Evolutionary conservation across 2,113 vertebrate species (phyloP), one percentile per base, ranked within the genome.

Genomic region (Catharus minimus): DNA sequence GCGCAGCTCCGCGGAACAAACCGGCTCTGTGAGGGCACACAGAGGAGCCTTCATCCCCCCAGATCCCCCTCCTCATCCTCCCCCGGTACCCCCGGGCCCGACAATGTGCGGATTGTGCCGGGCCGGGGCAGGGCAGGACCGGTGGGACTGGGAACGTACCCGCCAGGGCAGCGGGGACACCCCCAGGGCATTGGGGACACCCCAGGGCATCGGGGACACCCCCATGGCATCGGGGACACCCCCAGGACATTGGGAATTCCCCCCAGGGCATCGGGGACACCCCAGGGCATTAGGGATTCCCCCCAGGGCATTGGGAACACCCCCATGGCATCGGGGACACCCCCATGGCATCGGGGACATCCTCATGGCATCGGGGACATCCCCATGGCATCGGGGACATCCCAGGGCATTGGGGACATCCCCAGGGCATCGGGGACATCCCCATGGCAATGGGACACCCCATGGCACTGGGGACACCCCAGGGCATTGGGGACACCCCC

Each of bases 21-120:
- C 61, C 73, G 3, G 2, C 77, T 81, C 92, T 86, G 89, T 94
- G 56, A 66, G 32, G 1, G 0, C 77, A 93, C 77, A 93, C 95
- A 95, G 91, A 95, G 77, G 50, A 82, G 56, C 89, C 91, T 90
- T 95, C 93, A 95, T 38, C 60, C 0, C 20, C 10, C 0, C 9
- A 3, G 50, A 38, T n/a, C n/a, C 46, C 23, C 47, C 80, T 88
- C 83, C 83, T 89, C 92, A 77, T 92, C 94, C 82, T 92, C 67
- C 58, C 41, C 38, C 22, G 1, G 23, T 16, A 23, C 15, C 61
- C 79, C 53, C 5, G 0, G 3, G 15, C 43, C 61, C 5, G 0
- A 89, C 89, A 91, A 75, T 62, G 50, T 52, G 3, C 0, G 36
- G 61, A 81, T 84, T 92, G 89, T 96, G 47, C 47, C 15, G 57